A percentile compares a stretch with the other conserved stretches of the same genome.
phyloP scores from a whole-genome alignment of 2,113 vertebrate genomes.

The Poicephalus gulielmi region DNA sequence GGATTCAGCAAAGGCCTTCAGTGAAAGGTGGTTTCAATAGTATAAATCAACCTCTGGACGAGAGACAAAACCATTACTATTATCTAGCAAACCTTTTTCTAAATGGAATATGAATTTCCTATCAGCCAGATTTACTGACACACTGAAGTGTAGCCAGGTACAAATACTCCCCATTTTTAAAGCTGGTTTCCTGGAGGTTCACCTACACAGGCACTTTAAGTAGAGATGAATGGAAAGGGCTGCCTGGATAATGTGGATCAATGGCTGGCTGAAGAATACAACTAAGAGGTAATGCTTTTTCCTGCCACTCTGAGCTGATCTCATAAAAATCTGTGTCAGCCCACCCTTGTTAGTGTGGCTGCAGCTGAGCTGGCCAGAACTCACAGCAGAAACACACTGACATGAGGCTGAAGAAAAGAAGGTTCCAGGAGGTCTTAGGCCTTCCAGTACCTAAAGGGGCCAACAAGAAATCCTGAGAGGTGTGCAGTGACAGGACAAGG shows the following conservation, averaged over 20 bases:
- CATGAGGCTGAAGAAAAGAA: not conserved
- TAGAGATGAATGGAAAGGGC: not conserved
- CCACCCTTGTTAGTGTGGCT: not conserved
- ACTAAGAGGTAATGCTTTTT: not conserved
- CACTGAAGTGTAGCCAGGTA: not conserved
- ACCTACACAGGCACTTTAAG: not conserved
- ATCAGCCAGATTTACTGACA: not conserved
- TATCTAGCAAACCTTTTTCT: constrained; percentile 1
- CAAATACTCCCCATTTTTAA: not conserved
- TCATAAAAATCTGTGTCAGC: not conserved
- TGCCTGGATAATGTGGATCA: not conserved
- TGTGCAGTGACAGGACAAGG: not conserved
- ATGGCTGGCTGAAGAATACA: not conserved
- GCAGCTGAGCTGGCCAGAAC: not conserved
- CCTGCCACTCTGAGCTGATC: not conserved
- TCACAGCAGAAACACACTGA: not conserved
- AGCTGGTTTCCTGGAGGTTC: not conserved
- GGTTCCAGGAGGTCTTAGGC: not conserved
- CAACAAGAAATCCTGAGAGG: not conserved
- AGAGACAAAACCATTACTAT: constrained; percentile 3
- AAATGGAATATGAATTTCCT: constrained; percentile 5
- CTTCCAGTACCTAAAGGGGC: not conserved
- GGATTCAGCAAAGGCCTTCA: not conserved
- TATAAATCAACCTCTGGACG: not conserved
- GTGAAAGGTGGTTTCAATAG: not conserved